Base-by-base conservation (phyloP, 2,113 vertebrate species). In the Passer montanus region DNA sequence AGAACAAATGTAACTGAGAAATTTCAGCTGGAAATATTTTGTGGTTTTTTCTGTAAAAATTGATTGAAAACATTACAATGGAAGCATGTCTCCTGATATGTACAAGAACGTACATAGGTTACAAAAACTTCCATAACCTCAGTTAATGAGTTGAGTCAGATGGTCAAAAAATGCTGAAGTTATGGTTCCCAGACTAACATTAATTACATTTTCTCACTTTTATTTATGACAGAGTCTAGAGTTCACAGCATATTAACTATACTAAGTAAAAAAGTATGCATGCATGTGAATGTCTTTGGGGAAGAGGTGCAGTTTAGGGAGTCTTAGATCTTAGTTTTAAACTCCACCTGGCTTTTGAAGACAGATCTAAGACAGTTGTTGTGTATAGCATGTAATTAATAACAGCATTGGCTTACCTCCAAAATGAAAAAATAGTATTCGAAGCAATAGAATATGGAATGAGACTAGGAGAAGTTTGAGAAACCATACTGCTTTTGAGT, bases 291-390 rank as follows among this genome's bases (percentile, higher is more conserved):
- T 80, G 60, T 92, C 84, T 86, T 88, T 74, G 72, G 41, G 75
- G 67, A 95, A 94, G 72, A 91, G 52, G n/a, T 75, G 18, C 16
- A 85, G 41, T 84, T 93, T 60, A 92, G 49, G 12, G 33, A 50
- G 55, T 58, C 37, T 78, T 81, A 73, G 55, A 75, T 82, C 56
- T 83, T 74, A 60, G 18, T 70, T 84, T 85, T 80, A 78, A 55
- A 59, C 28, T 85, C 28, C 35, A 91, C 56, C n/a, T 87, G 81
- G 33, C 28, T 90, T 96, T 91, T 91, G 77, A 97, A 93, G 60
- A 77, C 64, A 63, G 22, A 73, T 93, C 49, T 66, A 88, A 88
- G 77, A 59, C 37, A 72, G 62, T 84, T 64, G 24, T 49, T 89
- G 15, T 82, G 60, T 59, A 84, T 44, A 82, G 28, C 50, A 93